Percentiles rank a stretch among this genome's conserved stretches.
Conservation (phyloP, 2,797 vertebrate genomes). For the Ateles fusciceps region DNA sequence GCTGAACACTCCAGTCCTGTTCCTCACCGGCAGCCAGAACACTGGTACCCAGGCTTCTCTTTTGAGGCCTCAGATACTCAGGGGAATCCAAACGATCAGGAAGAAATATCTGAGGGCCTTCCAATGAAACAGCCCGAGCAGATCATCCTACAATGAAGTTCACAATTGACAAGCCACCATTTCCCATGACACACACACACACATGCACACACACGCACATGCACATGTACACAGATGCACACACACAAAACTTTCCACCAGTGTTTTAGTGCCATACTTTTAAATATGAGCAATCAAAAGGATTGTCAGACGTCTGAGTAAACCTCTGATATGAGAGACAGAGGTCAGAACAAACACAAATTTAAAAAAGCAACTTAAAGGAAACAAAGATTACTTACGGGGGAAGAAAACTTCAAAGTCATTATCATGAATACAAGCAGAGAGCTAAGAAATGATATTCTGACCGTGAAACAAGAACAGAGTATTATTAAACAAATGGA, state of each 20-base stretch:
- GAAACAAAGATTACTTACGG: neutral
- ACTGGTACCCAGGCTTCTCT: neutral
- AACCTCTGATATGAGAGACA: neutral
- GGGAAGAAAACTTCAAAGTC: neutral
- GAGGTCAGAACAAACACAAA: neutral
- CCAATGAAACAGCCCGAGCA: neutral
- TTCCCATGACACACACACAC: neutral
- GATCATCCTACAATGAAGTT: neutral
- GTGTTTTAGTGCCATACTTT: neutral
- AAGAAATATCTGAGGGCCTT: neutral
- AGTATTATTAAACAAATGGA: neutral
- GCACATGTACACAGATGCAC: neutral
- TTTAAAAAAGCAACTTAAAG: neutral
- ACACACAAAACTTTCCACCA: neutral
- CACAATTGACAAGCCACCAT: neutral
- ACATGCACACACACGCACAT: neutral
- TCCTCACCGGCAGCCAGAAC: fast-evolving
- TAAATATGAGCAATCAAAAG: neutral
- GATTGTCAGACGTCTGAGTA: neutral
- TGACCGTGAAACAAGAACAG: neutral
- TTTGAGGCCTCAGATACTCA: neutral
- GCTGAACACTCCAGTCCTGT: neutral
- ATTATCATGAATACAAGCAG: neutral
- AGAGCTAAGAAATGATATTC: neutral
- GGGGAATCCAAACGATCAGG: neutral